Conservation (phyloP, 2,113 vertebrate genomes). For the Oenanthe melanoleuca region DNA sequence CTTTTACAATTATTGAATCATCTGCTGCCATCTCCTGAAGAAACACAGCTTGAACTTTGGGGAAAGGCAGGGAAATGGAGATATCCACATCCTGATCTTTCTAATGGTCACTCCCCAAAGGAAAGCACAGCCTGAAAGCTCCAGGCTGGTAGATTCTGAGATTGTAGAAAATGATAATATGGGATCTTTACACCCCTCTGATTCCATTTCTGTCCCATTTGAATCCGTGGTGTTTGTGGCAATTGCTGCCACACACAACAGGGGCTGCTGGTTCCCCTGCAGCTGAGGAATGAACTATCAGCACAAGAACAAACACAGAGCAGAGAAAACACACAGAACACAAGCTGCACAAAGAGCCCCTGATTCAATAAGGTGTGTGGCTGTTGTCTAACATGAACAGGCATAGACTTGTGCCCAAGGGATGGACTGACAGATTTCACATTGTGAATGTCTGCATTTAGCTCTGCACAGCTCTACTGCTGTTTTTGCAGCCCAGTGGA, state of each 20-base stretch:
- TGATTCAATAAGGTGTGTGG: neutral
- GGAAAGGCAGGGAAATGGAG: neutral
- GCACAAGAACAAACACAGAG: neutral
- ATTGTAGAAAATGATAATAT: neutral
- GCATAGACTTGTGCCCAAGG: neutral
- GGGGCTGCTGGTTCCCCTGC: neutral
- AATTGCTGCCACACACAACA: neutral
- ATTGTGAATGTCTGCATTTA: neutral
- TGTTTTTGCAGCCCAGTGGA: neutral
- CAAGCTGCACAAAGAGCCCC: neutral
- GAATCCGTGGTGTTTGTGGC: neutral
- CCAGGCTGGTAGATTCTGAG: neutral
- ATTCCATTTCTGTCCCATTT: neutral
- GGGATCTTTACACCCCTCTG: neutral
- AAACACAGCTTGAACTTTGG: slow-evolving; percentile 25
- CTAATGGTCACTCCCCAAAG: neutral
- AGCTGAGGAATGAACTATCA: neutral
- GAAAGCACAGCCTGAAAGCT: fast-evolving
- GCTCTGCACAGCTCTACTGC: neutral
- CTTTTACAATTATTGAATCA: neutral
- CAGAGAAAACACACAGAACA: neutral
- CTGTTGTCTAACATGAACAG: neutral
- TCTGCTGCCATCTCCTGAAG: slow-evolving; percentile 47
- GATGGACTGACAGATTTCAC: neutral
- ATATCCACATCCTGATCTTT: neutral